Percentiles rank a stretch among this genome's conserved stretches.
phyloP scores from a whole-genome alignment of 2,797 vertebrate genomes.

The Dermochelys coriacea region DNA sequence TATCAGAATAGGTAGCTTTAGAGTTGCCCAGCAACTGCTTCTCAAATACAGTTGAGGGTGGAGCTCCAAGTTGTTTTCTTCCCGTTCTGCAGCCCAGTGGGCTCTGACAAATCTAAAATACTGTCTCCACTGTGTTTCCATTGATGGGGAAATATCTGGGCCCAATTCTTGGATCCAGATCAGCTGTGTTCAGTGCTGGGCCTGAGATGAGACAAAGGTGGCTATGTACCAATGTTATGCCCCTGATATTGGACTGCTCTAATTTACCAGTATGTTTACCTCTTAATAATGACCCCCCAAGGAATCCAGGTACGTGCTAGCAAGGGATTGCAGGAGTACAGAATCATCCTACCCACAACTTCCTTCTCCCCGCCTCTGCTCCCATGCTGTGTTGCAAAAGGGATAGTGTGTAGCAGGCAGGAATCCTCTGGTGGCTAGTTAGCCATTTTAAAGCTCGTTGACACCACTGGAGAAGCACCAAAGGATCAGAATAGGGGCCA shows the following conservation, averaged over 20 bases:
- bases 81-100: not conserved
- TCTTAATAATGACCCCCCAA: not conserved
- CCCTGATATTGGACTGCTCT: not conserved
- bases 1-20: not conserved
- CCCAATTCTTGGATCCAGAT: not conserved
- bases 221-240: not conserved
- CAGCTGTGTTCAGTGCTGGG: not conserved
- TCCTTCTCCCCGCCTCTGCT: not conserved
- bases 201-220: not conserved
- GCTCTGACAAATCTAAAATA: not conserved
- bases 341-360: not conserved
- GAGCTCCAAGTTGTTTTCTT: not conserved
- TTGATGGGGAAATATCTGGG: not conserved
- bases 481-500: not conserved
- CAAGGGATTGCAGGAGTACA: not conserved
- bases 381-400: not conserved
- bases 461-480: not conserved
- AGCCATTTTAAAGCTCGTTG: not conserved
- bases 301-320: not conserved
- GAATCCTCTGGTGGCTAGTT: not conserved
- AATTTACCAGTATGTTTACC: not conserved
- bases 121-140: not conserved
- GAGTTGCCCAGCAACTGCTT: not conserved
- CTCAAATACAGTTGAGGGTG: not conserved
- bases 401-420: not conserved